phyloP scores from a whole-genome alignment of 2,797 vertebrate species.

The Erpetoichthys calabaricus region DNA sequence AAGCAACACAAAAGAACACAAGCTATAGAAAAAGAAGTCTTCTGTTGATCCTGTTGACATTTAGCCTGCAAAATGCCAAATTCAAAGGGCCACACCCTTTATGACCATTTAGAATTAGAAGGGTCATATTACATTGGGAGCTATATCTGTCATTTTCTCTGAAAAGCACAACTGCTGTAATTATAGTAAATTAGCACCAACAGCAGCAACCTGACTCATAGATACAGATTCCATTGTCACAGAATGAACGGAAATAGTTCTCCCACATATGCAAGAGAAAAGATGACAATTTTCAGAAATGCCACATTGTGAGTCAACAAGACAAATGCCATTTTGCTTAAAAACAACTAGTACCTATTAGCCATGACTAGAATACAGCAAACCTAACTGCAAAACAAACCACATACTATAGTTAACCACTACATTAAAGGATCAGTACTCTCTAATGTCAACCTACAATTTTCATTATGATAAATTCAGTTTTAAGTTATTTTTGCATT shows the following conservation, averaged over 20 bases:
- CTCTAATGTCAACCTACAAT: neutral
- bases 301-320: neutral
- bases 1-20: too few species aligned
- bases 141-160: neutral
- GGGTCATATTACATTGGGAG: neutral
- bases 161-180: neutral
- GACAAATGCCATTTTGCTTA: neutral
- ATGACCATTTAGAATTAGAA: neutral
- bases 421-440: neutral
- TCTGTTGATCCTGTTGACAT: neutral
- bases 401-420: too few species aligned
- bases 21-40: too few species aligned
- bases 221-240: too few species aligned
- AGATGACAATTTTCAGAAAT: neutral
- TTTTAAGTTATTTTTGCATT: neutral
- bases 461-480: neutral
- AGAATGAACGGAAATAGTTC: too few species aligned
- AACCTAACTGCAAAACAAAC: too few species aligned
- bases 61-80: neutral
- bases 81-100: constrained; percentile 1
- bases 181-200: neutral
- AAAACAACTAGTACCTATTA: neutral
- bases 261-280: too few species aligned
- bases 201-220: too few species aligned
- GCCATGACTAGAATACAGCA: neutral